Conservation (phyloP, 2,113 vertebrate species). For the Notothenia coriiceps region DNA sequence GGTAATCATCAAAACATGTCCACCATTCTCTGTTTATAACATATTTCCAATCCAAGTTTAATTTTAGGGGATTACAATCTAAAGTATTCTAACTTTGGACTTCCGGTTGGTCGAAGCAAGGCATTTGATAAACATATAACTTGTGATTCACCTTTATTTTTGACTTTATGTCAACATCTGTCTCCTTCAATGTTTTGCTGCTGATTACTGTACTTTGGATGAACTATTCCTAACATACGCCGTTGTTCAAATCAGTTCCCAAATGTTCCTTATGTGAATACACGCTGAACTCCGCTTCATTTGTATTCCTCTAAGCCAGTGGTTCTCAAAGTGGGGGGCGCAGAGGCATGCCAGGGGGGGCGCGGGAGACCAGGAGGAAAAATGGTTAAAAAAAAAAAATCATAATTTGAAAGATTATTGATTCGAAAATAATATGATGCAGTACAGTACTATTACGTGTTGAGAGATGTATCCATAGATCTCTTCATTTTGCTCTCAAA, state of each 20-base stretch:
- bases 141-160: neutral
- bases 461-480: too few species aligned
- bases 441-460: too few species aligned
- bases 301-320: too few species aligned
- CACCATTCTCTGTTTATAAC: too few species aligned
- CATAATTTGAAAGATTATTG: too few species aligned
- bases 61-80: neutral
- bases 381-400: too few species aligned
- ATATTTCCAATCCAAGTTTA: neutral
- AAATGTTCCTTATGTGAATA: neutral
- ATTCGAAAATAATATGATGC: too few species aligned
- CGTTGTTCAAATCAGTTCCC: constrained; percentile 10
- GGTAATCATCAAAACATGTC: neutral
- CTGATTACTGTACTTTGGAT: too few species aligned
- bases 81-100: neutral
- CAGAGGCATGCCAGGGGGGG: too few species aligned
- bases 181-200: neutral
- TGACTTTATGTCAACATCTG: neutral
- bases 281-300: neutral
- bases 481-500: too few species aligned
- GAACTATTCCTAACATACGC: neutral
- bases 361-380: too few species aligned
- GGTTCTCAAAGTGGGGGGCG: too few species aligned
- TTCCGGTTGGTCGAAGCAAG: neutral
- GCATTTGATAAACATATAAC: neutral